These are phyloP conservation scores for Echiichthys vipera DNA, from an alignment of 2,797 vertebrate genomes.

Conservation along the genomic window DNA sequence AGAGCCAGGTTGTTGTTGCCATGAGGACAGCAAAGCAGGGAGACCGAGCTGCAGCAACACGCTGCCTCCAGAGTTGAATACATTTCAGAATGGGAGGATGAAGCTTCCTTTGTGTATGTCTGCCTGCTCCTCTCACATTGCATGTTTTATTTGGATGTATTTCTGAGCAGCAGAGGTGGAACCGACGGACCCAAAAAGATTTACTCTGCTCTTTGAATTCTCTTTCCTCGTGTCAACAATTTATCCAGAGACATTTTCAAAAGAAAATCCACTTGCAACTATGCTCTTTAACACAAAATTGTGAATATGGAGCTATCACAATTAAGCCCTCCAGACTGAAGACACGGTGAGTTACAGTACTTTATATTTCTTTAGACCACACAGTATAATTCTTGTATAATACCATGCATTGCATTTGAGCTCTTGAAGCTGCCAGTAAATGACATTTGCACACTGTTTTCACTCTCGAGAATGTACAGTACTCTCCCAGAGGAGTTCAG, in stretches of 20 bases:
- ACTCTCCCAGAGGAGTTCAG: constrained; percentile 40
- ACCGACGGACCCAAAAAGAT: constrained; percentile 8
- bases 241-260: neutral
- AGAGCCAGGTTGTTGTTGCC: constrained; percentile 72
- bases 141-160: constrained; percentile 42
- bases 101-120: constrained; percentile 12
- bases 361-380: constrained; percentile 14
- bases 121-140: constrained; percentile 18
- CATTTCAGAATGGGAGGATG: constrained; percentile 34
- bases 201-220: constrained; percentile 10
- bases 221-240: constrained; percentile 1
- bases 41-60: constrained; percentile 40
- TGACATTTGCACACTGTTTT: constrained; percentile 40
- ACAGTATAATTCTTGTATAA: constrained; percentile 11
- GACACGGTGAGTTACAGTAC: constrained; percentile 67
- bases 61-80: constrained; percentile 34
- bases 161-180: constrained; percentile 20
- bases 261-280: neutral
- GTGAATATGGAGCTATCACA: constrained; percentile 32
- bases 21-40: constrained; percentile 66
- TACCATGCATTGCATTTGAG: constrained; percentile 4
- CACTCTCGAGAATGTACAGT: constrained; percentile 30
- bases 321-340: constrained; percentile 53
- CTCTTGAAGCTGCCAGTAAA: constrained; percentile 24
- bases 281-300: neutral